A percentile compares a stretch with the other conserved stretches of the same genome.
These are phyloP conservation scores for Podiceps cristatus DNA, from an alignment of 2,113 vertebrate species.

Conservation along the genomic window DNA sequence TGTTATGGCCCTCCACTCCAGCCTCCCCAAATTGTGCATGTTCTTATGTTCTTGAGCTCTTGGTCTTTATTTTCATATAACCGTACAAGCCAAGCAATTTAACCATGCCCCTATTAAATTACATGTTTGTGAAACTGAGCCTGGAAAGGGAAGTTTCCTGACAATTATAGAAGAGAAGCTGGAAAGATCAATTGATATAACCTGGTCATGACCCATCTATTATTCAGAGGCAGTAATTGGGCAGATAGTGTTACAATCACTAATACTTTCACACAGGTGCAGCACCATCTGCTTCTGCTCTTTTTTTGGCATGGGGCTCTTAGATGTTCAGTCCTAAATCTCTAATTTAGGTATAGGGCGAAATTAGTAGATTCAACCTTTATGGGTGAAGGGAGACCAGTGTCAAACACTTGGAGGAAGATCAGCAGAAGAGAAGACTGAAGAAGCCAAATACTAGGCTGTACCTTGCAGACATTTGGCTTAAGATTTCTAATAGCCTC, in stretches of 20 bases:
- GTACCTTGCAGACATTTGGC: not conserved
- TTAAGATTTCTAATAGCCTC: not conserved
- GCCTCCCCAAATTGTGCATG: not conserved
- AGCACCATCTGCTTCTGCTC: slow-evolving; percentile 28
- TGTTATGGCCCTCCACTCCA: not conserved
- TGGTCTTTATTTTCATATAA: not conserved
- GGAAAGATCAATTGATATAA: slow-evolving; percentile 65
- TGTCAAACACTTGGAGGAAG: not conserved
- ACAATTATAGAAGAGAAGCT: not conserved
- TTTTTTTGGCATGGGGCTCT: not conserved
- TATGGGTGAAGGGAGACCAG: not conserved
- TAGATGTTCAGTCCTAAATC: not conserved
- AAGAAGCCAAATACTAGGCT: not conserved
- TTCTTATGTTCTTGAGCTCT: not conserved
- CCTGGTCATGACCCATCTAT: slow-evolving; percentile 36
- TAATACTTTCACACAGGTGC: not conserved
- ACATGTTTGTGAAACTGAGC: not conserved
- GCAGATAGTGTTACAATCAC: slow-evolving; percentile 38
- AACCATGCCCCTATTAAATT: not conserved
- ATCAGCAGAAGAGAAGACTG: not conserved
- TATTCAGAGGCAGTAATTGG: slow-evolving; percentile 30
- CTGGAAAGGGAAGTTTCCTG: slow-evolving; percentile 55
- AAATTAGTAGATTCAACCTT: not conserved
- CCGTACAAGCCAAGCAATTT: not conserved
- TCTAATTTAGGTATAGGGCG: not conserved